phyloP scores from a whole-genome alignment of 2,797 vertebrate genomes.

The Poecilia velifera region DNA sequence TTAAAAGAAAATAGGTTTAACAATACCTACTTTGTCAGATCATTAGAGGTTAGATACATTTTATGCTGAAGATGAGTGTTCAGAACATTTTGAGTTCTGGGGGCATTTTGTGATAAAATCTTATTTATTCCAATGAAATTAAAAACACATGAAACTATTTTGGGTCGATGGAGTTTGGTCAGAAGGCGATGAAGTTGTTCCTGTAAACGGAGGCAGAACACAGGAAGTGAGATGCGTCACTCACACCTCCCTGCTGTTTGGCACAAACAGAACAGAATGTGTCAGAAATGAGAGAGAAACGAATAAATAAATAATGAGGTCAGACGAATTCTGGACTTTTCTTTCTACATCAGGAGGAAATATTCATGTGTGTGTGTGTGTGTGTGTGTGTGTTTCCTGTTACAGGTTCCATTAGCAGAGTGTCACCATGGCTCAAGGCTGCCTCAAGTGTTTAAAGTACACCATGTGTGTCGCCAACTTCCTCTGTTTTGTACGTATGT shows the following conservation, averaged over 20 bases:
- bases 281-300: not conserved
- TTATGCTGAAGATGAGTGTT: not conserved
- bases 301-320: not conserved
- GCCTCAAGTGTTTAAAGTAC: conserved; percentile 83
- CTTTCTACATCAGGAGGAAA: not conserved
- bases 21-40: not conserved
- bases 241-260: not conserved
- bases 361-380: not conserved
- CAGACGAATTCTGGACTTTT: not conserved
- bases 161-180: not conserved
- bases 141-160: not conserved
- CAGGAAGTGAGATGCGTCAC: conserved; percentile 52
- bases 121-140: not conserved
- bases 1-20: not conserved
- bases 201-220: conserved; percentile 13
- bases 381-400: conserved; percentile 2
- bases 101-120: conserved; percentile 10
- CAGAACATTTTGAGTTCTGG: not conserved
- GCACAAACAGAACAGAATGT: not conserved
- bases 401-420: conserved; percentile 52
- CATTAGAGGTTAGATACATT: not conserved
- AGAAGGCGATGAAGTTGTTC: conserved; percentile 1
- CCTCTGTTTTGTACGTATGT: conserved; percentile 81
- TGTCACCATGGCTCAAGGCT: conserved; percentile 76
- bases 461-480: conserved; percentile 84